Percentiles rank a stretch among this genome's conserved stretches.
Evolutionary conservation across 2,888 invertebrate species (phyloP).

Genomic region (Ganaspis brasiliensis): DNA sequence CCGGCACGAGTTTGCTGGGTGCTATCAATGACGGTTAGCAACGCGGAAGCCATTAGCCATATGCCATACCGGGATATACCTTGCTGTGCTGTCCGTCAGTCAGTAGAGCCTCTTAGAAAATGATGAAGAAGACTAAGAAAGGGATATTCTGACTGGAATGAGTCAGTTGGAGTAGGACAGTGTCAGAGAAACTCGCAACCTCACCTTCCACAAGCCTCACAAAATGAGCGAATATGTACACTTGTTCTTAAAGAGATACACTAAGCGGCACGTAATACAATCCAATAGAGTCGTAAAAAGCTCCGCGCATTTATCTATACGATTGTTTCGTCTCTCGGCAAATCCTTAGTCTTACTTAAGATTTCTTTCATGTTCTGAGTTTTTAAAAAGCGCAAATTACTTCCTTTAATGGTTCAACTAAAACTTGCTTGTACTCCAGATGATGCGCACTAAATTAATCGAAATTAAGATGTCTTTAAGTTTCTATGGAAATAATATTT

Average conservation of each 20-base stretch:
- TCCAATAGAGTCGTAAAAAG: constrained; percentile 9
- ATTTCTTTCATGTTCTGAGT: not conserved
- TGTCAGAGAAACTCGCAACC: not conserved
- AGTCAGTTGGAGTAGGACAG: constrained; percentile 8
- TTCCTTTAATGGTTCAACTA: not conserved
- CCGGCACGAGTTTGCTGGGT: constrained; percentile 60
- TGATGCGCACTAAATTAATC: no score
- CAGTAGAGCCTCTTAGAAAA: constrained; percentile 21
- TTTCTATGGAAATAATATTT: no score
- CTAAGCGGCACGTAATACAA: constrained; percentile 10
- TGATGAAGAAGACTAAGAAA: constrained; percentile 15
- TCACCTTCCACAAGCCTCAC: not conserved
- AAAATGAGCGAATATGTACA: constrained; percentile 6
- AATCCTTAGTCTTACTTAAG: not conserved
- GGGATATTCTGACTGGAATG: not conserved
- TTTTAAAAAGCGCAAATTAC: constrained; percentile 7
- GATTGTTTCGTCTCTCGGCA: constrained; percentile 17
- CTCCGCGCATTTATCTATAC: constrained; percentile 19
- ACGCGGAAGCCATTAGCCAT: constrained; percentile 79
- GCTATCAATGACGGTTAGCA: constrained; percentile 76
- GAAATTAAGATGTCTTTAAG: no score
- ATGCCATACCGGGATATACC: constrained; percentile 61
- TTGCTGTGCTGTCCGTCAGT: constrained; percentile 52
- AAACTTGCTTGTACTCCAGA: no score
- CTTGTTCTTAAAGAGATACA: constrained; percentile 16